These are phyloP conservation scores for Pristionchus mayeri DNA, from an alignment of 2,888 invertebrate species.

Conservation along the genomic window DNA sequence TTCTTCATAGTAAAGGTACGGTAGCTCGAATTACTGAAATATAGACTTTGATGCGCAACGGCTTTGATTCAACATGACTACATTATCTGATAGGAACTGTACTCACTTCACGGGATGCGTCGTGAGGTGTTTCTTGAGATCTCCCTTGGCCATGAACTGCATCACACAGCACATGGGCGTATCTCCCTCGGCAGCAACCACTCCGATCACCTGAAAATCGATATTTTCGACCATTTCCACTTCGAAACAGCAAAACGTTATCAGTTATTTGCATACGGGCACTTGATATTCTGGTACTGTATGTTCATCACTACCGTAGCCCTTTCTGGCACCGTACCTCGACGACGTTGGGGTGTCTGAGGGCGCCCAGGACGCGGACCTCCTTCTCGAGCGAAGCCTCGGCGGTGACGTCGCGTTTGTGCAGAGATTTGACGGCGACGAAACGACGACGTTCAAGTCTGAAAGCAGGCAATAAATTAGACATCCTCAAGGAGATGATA, in stretches of 20 bases:
- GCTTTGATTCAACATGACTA: too few species aligned
- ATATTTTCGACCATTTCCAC: neutral
- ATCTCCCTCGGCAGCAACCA: constrained; percentile 55
- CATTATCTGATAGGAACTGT: neutral
- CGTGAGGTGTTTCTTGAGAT: constrained; percentile 83
- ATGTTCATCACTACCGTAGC: neutral
- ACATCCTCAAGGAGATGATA: neutral
- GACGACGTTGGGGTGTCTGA: constrained; percentile 70
- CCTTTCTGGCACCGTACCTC: constrained; percentile 56
- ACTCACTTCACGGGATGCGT: constrained; percentile 57
- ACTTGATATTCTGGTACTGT: too few species aligned
- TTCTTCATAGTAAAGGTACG: neutral
- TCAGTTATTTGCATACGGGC: too few species aligned
- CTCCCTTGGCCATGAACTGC: constrained; percentile 90
- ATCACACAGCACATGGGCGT: constrained; percentile 87
- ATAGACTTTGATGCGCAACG: too few species aligned
- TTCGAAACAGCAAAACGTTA: too few species aligned
- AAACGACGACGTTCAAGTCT: constrained; percentile 46
- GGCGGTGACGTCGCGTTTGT: constrained; percentile 57
- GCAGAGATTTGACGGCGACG: constrained; percentile 59
- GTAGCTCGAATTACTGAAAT: too few species aligned
- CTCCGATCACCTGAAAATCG: constrained; percentile 60
- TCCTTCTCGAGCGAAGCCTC: constrained; percentile 67
- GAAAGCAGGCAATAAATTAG: neutral
- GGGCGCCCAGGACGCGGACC: constrained; percentile 63